A percentile compares a stretch with the other conserved stretches of the same genome.
Evolutionary conservation across 2,888 invertebrate species (phyloP).

Genomic region (Drosophila peninsularis): DNA sequence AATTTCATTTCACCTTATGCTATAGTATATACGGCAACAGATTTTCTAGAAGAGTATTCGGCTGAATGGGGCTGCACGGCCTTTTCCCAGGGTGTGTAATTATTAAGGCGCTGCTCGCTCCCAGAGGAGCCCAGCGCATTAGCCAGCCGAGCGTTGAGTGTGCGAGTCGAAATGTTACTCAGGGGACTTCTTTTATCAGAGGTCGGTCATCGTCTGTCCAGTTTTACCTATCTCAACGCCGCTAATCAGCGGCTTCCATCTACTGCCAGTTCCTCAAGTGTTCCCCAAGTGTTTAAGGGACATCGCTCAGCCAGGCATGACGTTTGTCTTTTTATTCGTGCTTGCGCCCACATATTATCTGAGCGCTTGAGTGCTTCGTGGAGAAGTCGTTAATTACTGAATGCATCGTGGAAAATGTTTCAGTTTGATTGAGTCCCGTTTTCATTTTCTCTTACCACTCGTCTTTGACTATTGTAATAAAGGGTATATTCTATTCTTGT

Average conservation of each 20-base stretch:
- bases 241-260: slow-evolving; percentile 49
- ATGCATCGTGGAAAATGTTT: slow-evolving; percentile 13
- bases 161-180: slow-evolving; percentile 31
- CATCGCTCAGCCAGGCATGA: slow-evolving; percentile 60
- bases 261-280: slow-evolving; percentile 5
- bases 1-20: slow-evolving; percentile 8
- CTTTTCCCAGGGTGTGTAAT: slow-evolving; percentile 30
- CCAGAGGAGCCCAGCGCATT: slow-evolving; percentile 16
- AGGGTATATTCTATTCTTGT: neutral
- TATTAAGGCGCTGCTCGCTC: slow-evolving; percentile 18
- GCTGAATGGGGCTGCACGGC: slow-evolving; percentile 13
- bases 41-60: slow-evolving; percentile 13
- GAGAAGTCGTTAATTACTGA: slow-evolving; percentile 28
- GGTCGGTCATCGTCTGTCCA: slow-evolving; percentile 43
- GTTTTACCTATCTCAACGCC: slow-evolving; percentile 27
- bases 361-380: slow-evolving; percentile 17
- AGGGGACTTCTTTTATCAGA: slow-evolving; percentile 39
- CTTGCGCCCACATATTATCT: slow-evolving; percentile 31
- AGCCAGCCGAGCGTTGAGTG: slow-evolving; percentile 36
- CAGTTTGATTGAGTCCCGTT: slow-evolving; percentile 25
- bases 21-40: neutral
- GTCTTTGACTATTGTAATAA: neutral
- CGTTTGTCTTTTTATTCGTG: slow-evolving; percentile 41
- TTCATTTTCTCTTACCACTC: too few species aligned
- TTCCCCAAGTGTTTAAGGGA: slow-evolving; percentile 30